Conservation (phyloP, 2,797 vertebrate species). For the Dicrostonyx torquatus region DNA sequence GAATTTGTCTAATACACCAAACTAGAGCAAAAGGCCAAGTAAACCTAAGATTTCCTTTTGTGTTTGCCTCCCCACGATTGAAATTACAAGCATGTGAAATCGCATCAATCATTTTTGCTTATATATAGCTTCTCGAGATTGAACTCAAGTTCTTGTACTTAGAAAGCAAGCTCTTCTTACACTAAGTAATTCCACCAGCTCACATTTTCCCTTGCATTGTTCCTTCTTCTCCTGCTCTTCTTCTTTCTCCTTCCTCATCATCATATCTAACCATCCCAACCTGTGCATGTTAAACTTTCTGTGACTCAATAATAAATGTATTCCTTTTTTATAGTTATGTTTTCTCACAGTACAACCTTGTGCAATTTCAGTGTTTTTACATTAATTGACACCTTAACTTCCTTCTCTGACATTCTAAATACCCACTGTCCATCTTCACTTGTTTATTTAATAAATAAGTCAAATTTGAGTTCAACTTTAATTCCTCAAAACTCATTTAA, state of each 20-base stretch:
- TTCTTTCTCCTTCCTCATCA: not conserved
- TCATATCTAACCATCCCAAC: not conserved
- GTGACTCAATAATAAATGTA: not conserved
- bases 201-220: not conserved
- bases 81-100: not conserved
- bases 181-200: not conserved
- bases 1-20: not conserved
- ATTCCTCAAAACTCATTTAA: not conserved
- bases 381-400: not conserved
- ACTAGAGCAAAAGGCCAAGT: too few species aligned
- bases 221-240: not conserved
- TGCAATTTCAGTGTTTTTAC: not conserved
- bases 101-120: not conserved
- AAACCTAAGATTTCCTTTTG: not conserved
- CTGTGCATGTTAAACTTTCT: not conserved
- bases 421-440: not conserved
- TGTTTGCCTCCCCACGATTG: not conserved
- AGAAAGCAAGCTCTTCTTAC: not conserved
- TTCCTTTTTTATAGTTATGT: not conserved
- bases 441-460: not conserved
- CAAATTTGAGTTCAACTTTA: not conserved
- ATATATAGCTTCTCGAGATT: not conserved
- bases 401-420: not conserved
- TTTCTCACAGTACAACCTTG: not conserved
- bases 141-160: not conserved